phyloP scores from a whole-genome alignment of 2,113 vertebrate genomes.

The Coptodon rendalli region DNA sequence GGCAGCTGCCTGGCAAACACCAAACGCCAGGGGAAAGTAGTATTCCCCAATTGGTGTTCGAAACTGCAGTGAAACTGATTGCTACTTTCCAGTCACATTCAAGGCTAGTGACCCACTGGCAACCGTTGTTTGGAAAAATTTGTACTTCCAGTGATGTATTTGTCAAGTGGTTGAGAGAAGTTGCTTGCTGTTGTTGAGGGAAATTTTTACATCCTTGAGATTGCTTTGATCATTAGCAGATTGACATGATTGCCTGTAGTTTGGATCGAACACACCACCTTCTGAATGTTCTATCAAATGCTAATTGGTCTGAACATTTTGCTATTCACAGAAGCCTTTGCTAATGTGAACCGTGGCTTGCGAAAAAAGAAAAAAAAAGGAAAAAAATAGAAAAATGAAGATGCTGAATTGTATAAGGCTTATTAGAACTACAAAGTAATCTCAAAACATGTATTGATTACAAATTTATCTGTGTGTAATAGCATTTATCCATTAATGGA shows the following conservation, averaged over 20 bases:
- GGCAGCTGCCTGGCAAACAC: not conserved
- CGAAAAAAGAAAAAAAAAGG: not conserved
- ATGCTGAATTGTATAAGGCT: not conserved
- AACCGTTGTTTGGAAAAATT: not conserved
- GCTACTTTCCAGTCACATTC: not conserved
- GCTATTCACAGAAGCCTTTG: not conserved
- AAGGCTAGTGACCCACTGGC: not conserved
- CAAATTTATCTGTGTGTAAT: not conserved
- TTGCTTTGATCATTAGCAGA: not conserved
- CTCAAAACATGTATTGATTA: not conserved
- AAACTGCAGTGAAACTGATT: not conserved
- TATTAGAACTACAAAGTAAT: not conserved
- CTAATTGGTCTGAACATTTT: not conserved
- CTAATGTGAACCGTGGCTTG: not conserved
- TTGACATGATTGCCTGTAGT: not conserved
- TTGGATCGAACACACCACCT: not conserved
- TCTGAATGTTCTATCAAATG: not conserved
- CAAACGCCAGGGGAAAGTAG: not conserved
- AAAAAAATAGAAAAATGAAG: not conserved
- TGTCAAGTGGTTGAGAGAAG: not conserved
- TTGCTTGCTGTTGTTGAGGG: not conserved
- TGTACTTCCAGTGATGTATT: not conserved
- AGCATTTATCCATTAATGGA: not conserved
- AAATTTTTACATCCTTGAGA: not conserved
- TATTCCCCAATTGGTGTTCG: not conserved